Evolutionary conservation across 2,797 vertebrate genomes (phyloP).

Genomic region (Potorous gilbertii): DNA sequence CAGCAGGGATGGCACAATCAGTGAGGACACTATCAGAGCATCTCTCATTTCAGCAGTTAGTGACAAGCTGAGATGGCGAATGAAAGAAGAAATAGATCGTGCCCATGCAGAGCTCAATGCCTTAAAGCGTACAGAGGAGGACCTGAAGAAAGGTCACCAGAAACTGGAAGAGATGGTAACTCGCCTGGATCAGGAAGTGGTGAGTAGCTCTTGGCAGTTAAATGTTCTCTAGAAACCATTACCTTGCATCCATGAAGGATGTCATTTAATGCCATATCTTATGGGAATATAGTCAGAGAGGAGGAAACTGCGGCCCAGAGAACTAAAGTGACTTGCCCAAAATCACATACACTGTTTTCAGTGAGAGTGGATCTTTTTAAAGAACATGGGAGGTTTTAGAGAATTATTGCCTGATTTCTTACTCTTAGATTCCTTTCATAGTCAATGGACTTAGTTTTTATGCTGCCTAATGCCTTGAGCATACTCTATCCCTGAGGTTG

Average conservation of each 20-base stretch:
- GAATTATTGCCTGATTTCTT: background rate
- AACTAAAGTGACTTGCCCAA: background rate
- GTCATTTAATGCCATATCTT: background rate
- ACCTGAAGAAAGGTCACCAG: conserved; percentile 98
- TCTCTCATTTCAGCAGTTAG: conserved; percentile 98
- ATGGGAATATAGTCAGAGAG: background rate
- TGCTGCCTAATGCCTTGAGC: background rate
- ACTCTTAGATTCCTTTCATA: background rate
- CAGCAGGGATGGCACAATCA: conserved; percentile 95
- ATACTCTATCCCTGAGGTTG: background rate
- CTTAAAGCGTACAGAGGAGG: conserved; percentile 97
- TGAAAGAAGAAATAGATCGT: conserved; percentile 99
- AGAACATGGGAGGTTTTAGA: background rate
- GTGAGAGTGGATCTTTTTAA: background rate
- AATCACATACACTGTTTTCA: background rate
- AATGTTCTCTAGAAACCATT: background rate
- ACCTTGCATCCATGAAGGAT: background rate
- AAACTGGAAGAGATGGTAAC: conserved; percentile 98
- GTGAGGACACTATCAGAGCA: conserved; percentile 97
- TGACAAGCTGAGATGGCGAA: conserved; percentile 97
- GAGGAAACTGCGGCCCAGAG: background rate
- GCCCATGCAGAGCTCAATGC: conserved; percentile 98
- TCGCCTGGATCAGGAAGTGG: conserved; percentile 97
- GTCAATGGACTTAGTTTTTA: background rate
- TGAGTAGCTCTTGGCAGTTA: conserved; percentile 82